Conservation (phyloP, 2,113 vertebrate species). For the Cichladusa arquata region DNA sequence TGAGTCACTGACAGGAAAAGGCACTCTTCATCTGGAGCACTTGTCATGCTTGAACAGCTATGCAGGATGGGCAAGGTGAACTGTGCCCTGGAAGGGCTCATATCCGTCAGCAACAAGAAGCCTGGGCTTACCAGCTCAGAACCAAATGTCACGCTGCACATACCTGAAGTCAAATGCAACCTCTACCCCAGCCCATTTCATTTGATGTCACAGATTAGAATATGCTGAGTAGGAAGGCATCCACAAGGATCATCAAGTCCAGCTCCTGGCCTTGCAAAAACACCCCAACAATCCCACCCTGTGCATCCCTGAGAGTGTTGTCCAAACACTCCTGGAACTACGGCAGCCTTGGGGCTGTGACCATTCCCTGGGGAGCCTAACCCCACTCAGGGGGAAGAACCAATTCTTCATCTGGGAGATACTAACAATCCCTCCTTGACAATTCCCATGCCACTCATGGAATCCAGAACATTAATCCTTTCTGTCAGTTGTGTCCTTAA, state of each 20-base stretch:
- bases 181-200: not conserved
- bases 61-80: not conserved
- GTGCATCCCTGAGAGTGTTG: accelerated
- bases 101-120: not conserved
- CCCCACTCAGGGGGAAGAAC: accelerated
- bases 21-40: not conserved
- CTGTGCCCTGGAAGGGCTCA: not conserved
- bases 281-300: not conserved
- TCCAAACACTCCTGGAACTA: accelerated
- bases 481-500: not conserved
- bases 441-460: not conserved
- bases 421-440: not conserved
- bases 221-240: not conserved
- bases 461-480: not conserved
- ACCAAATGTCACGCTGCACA: not conserved
- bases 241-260: not conserved
- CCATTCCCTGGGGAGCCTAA: not conserved
- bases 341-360: accelerated
- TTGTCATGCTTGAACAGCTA: not conserved
- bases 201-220: not conserved
- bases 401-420: not conserved
- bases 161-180: not conserved
- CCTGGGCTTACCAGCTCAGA: not conserved
- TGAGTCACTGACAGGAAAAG: not conserved
- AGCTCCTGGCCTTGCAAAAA: not conserved